Conservation (phyloP, 2,797 vertebrate genomes). For the Pagetopsis macropterus region DNA sequence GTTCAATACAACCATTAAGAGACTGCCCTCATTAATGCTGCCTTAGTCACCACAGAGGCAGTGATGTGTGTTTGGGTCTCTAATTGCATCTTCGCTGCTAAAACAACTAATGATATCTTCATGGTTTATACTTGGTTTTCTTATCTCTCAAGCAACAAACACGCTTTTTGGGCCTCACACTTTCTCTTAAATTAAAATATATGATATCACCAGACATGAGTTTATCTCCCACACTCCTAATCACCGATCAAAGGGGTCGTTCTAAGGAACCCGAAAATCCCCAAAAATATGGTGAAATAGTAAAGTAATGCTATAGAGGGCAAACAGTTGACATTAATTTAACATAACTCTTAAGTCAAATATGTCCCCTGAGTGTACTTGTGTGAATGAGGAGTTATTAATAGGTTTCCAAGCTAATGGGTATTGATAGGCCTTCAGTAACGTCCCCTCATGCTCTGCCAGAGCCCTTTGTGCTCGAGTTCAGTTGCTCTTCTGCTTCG, state of each 20-base stretch:
- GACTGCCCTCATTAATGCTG: too few relatives aligned
- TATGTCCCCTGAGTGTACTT: constrained; percentile 2
- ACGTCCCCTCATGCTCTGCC: constrained; percentile 50
- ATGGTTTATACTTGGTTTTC: constrained; percentile 16
- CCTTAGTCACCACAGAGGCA: too few relatives aligned
- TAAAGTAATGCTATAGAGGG: too few relatives aligned
- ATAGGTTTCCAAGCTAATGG: constrained; percentile 71
- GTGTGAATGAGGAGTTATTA: constrained; percentile 76
- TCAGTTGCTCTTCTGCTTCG: constrained; percentile 47
- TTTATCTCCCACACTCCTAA: too few relatives aligned
- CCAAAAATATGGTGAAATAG: too few relatives aligned
- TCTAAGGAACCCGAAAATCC: too few relatives aligned
- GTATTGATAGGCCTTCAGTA: constrained; percentile 71
- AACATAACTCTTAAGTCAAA: background rate
- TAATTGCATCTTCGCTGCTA: constrained; percentile 19
- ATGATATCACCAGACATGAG: too few relatives aligned
- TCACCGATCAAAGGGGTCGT: too few relatives aligned
- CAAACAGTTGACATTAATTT: background rate
- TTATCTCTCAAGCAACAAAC: too few relatives aligned
- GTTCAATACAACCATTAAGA: too few relatives aligned
- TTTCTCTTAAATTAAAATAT: too few relatives aligned
- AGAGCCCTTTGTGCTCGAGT: constrained; percentile 54
- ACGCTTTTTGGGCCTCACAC: too few relatives aligned
- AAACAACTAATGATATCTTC: background rate
- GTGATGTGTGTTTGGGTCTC: background rate